Base-by-base conservation (phyloP, 2,888 invertebrate genomes). In the Troides aeacus region DNA sequence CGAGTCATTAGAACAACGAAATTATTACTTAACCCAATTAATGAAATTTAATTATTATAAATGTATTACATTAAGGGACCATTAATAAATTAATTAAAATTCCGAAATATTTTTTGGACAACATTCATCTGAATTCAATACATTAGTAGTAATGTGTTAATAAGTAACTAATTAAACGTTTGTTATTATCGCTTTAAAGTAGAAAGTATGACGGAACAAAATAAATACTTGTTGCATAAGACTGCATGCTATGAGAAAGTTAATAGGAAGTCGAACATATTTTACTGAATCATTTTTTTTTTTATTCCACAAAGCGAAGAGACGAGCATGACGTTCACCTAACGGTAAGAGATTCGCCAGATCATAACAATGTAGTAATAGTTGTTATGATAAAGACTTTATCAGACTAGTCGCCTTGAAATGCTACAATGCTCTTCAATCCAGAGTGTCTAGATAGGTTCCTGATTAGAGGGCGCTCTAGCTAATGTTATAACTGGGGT, bases 131-230 rank as follows among this genome's bases (percentile, higher is more conserved):
- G 10, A 10, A 8, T 39, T 39, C 39, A 39, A 10, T 39, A 46
- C 46, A 46, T 46, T 6, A 46, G 17, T 50, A 50, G 15, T 39
- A 56, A 64, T 70, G 30, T 53, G 42, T 65, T 53, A 64, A 23
- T 63, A 53, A 2, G 62, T 63, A 53, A 63, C 50, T 23, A 63
- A 5, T 53, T 2, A 2, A 53, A n/a, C 30, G 63, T 39, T 21
- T 63, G 63, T 39, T 64, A 64, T 65, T 62, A 62, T 42, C 50
- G 50, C 84, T 80, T 77, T 78, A 80, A 83, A 86, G 88, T 88
- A 87, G 89, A 87, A 90, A 90, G 86, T 88, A 79, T 83, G 81
- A 80, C 84, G 87, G 86, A 87, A 90, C 86, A 90, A 90, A 85
- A 74, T 72, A 74, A 72, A 83, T 81, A 82, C 79, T 79, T 81